Evolutionary conservation across 30 jellyfish, hydroid and myxozoan genomes (phyloP).

Genomic region (Pseudorhiza aurosa): DNA sequence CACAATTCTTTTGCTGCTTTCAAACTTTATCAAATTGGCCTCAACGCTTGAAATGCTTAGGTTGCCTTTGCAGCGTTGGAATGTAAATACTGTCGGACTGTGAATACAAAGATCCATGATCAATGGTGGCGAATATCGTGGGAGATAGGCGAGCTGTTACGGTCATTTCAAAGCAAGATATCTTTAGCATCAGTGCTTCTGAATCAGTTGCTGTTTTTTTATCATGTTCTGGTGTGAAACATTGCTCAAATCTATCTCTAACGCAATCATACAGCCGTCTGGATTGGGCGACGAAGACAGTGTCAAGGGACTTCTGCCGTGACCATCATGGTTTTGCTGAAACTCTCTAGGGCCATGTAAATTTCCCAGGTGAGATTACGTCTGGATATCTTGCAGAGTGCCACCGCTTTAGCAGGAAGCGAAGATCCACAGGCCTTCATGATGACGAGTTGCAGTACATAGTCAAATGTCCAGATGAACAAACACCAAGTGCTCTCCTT

Average conservation of each 20-base stretch:
- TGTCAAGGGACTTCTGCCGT: conserved; percentile 42
- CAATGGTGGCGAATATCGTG: conserved; percentile 40
- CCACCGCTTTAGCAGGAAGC: conserved; percentile 22
- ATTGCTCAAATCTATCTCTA: conserved; percentile 18
- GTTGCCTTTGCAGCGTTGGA: conserved; percentile 14
- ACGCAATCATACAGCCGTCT: conserved; percentile 41
- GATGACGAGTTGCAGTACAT: conserved; percentile 53
- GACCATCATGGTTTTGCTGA: conserved; percentile 58
- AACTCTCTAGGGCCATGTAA: conserved; percentile 52
- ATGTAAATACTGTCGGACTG: conserved; percentile 42
- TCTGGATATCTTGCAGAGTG: conserved; percentile 40
- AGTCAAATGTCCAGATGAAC: conserved; percentile 55
- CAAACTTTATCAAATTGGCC: background rate
- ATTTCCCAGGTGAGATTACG: conserved; percentile 11
- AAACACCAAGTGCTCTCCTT: conserved; percentile 39
- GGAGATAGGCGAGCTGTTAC: conserved; percentile 39
- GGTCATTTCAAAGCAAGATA: conserved; percentile 29
- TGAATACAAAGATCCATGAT: conserved; percentile 28
- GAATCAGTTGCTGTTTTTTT: conserved; percentile 41
- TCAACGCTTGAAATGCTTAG: conserved; percentile 13
- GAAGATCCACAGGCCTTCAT: conserved; percentile 61
- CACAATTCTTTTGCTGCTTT: conserved; percentile 23
- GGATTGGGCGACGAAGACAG: conserved; percentile 37
- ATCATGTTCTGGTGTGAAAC: conserved; percentile 22
- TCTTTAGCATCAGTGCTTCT: conserved; percentile 31